Conservation (phyloP, 2,888 invertebrate genomes). For the Stenolophus ochropezus region DNA sequence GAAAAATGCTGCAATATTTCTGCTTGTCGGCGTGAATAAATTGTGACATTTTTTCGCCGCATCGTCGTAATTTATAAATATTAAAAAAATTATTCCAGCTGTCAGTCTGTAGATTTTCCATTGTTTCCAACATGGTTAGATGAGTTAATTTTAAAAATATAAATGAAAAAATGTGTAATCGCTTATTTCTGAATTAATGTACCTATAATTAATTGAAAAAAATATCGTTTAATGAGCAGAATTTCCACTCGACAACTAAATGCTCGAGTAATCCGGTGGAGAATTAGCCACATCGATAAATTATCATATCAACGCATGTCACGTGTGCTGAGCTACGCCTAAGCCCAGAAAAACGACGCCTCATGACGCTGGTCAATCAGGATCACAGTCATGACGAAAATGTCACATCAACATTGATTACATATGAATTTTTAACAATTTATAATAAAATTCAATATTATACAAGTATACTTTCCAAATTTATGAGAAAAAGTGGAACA, state of each 20-base stretch:
- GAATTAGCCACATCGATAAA: conserved; percentile 17
- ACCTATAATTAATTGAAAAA: conserved; percentile 38
- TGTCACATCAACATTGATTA: not conserved
- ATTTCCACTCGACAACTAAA: conserved; percentile 17
- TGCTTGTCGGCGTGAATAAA: conserved; percentile 15
- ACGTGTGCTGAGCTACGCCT: not conserved
- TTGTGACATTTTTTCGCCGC: conserved; percentile 10
- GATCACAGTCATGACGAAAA: not conserved
- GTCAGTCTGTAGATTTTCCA: conserved; percentile 35
- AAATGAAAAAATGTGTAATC: conserved; percentile 35
- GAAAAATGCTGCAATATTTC: conserved; percentile 8
- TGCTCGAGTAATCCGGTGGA: conserved; percentile 4
- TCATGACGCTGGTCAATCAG: not conserved
- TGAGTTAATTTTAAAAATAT: conserved; percentile 42
- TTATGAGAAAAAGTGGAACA: too few species aligned
- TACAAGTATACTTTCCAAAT: too few species aligned
- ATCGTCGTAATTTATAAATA: conserved; percentile 35
- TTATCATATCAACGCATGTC: not conserved
- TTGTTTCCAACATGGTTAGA: conserved; percentile 31
- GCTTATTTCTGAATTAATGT: conserved; percentile 41
- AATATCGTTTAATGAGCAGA: conserved; percentile 42
- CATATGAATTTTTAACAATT: not conserved
- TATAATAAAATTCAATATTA: not conserved
- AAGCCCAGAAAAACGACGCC: conserved; percentile 7
- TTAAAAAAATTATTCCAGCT: conserved; percentile 40